These are phyloP conservation scores for Mesorhabditis spiculigera DNA, from an alignment of 2,888 invertebrate species.

Conservation along the genomic window DNA sequence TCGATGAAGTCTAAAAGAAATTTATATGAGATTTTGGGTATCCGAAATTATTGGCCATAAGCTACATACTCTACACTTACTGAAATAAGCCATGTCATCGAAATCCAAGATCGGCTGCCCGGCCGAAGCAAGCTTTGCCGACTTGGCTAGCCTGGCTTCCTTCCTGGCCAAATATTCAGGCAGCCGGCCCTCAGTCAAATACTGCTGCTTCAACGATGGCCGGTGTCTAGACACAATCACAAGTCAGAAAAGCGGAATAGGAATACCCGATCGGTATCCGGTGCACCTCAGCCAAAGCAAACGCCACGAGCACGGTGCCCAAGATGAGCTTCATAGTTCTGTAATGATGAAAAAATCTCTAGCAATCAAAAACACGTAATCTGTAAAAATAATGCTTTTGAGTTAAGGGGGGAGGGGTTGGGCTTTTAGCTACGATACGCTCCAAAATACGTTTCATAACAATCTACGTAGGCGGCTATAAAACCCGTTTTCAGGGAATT, in stretches of 20 bases:
- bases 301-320: background rate
- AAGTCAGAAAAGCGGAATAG: background rate
- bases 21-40: background rate
- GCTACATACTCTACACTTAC: conserved; percentile 9
- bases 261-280: background rate
- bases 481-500: too few relatives aligned
- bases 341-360: background rate
- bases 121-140: conserved; percentile 5
- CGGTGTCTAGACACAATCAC: conserved; percentile 20
- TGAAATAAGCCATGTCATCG: conserved; percentile 38
- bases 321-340: background rate
- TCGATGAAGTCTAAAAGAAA: conserved; percentile 24
- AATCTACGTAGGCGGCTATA: background rate
- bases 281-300: background rate
- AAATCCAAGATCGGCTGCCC: conserved; percentile 28
- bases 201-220: conserved; percentile 21
- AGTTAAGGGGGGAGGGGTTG: too few relatives aligned
- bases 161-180: conserved; percentile 23
- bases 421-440: too few relatives aligned
- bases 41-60: background rate
- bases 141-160: background rate
- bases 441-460: too few relatives aligned
- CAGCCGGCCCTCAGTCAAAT: conserved; percentile 25
- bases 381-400: background rate
- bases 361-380: background rate